phyloP scores from a whole-genome alignment of 1,140 invertebrate genomes.

The Spodoptera litura region DNA sequence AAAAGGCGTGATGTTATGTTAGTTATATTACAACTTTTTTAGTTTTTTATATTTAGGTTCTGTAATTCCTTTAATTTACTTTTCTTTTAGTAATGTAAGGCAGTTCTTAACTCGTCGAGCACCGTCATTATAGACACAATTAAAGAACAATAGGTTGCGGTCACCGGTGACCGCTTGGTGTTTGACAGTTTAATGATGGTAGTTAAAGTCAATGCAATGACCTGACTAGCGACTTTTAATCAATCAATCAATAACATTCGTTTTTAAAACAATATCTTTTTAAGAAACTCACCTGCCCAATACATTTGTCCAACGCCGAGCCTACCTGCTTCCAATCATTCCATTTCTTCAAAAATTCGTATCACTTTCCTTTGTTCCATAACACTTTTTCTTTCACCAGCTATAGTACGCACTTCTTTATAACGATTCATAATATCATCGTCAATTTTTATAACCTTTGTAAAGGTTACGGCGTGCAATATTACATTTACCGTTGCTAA shows the following conservation, averaged over 20 bases:
- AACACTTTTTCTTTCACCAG: constrained; percentile 20
- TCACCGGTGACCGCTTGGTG: no score
- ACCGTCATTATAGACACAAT: no score
- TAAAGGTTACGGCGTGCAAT: constrained; percentile 37
- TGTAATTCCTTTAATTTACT: no score
- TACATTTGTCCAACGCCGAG: constrained; percentile 12
- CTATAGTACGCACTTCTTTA: constrained; percentile 24
- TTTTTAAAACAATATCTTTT: neutral
- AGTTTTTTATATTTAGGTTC: no score
- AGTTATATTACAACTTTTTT: no score
- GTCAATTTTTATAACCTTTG: constrained; percentile 37
- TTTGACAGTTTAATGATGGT: no score
- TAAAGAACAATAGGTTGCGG: no score
- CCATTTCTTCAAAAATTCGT: constrained; percentile 28
- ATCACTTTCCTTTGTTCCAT: constrained; percentile 37
- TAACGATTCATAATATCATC: constrained; percentile 37
- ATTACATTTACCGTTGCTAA: constrained; percentile 33
- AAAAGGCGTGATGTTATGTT: no score
- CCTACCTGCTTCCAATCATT: constrained; percentile 28
- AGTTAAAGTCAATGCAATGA: no score
- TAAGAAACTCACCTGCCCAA: constrained; percentile 35
- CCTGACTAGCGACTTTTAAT: neutral
- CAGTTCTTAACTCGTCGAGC: no score
- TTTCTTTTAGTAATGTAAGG: no score
- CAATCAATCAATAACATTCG: neutral